phyloP scores from a whole-genome alignment of 2,113 vertebrate species.

The Dasyprocta punctata region DNA sequence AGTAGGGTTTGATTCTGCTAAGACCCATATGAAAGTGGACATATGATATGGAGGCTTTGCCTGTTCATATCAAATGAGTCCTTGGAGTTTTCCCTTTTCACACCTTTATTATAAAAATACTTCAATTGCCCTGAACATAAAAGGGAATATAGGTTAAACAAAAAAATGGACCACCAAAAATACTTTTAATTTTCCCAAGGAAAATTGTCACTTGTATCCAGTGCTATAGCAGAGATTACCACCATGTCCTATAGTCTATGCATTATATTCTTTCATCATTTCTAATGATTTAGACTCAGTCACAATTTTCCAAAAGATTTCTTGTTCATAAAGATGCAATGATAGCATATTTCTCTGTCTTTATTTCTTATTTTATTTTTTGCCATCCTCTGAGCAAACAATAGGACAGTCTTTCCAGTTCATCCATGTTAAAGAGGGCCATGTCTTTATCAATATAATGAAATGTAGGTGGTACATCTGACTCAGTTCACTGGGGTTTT shows the following conservation, averaged over 20 bases:
- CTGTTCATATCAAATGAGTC: neutral
- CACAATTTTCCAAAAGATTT: neutral
- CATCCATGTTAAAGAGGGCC: neutral
- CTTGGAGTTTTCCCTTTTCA: neutral
- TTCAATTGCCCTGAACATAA: slow-evolving; percentile 10
- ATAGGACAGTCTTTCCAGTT: neutral
- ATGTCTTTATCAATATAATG: neutral
- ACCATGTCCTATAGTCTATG: neutral
- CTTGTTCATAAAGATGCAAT: neutral
- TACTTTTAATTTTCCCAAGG: slow-evolving; percentile 37
- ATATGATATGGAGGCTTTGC: neutral
- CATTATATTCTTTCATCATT: neutral
- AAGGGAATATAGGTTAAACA: neutral
- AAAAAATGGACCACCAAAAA: slow-evolving; percentile 20
- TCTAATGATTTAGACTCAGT: neutral
- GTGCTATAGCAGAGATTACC: neutral
- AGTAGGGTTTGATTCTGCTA: neutral
- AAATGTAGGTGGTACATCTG: neutral
- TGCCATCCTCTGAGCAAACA: neutral
- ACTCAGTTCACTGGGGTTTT: neutral
- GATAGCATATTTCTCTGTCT: neutral
- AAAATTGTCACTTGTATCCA: neutral
- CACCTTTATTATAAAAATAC: neutral
- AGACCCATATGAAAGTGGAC: neutral
- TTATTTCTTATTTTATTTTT: slow-evolving; percentile 1